Evolutionary conservation across 2,888 invertebrate species (phyloP), one percentile per base, ranked within the genome.

Genomic region (Heliconius sara): DNA sequence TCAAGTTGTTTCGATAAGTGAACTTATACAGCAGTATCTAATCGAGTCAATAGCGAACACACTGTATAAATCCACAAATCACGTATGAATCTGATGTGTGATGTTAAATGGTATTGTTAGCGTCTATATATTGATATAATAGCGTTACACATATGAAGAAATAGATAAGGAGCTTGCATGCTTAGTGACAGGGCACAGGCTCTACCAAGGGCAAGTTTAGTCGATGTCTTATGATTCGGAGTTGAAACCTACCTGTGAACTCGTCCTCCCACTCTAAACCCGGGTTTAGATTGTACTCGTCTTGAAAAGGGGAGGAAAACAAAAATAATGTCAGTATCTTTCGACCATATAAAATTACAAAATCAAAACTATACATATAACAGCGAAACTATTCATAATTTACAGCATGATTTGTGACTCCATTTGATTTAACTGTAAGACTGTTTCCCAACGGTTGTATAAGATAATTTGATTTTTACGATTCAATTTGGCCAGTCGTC

Each of bases 191-290:
- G 89, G 92, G 93, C 93, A 92, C 92, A 93, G 94, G 95, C 93
- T 93, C 93, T 93, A 93, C 93, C 86, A 88, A 92, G 93, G 94
- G 92, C 91, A 89, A 90, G 89, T 91, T 92, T 91, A 92, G 91
- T 92, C 88, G 90, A 88, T 86, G 90, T 90, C 91, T 88, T 91
- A 92, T 92, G 93, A 91, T 92, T 92, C 94, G 90, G 93, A 92
- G 86, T 95, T 92, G 93, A 95, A 96, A 97, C 98, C 98, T 99
- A 99, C 99, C 98, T 99, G 98, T 98, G 96, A 99, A 99, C 96
- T 99, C 99, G 98, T 99, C 99, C 97, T 99, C 99, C 99, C 99
- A 99, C 96, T 99, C 99, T 98, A 99, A 98, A 98, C 98, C 98
- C 97, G 98, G 98, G 97, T 98, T 98, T 97, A 98, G 98, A 98